Evolutionary conservation across 2,113 vertebrate genomes (phyloP), one percentile per base, ranked within the genome.

Genomic region (Lepus americanus): DNA sequence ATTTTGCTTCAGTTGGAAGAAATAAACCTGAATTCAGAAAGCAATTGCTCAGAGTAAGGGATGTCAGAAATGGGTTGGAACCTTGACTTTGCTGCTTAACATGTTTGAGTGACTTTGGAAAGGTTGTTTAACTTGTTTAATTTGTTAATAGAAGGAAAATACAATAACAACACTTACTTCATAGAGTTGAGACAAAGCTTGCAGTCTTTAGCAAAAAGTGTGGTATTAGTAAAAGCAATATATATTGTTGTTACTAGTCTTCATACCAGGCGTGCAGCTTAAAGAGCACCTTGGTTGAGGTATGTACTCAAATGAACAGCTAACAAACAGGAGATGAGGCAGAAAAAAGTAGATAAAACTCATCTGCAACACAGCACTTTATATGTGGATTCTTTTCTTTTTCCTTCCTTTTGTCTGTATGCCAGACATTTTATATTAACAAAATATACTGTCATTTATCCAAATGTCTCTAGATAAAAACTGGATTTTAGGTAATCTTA

Each of bases 401-500:
- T 44, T 44, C 27, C 27, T 92, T 82, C 17, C 78, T 29, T 95
- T n/a, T 39, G 53, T 12, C 9, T 92, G 12, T 17, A 7, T 0
- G 0, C 59, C 74, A 74, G 55, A 84, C 63, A 72, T 11, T 19
- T 23, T 0, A 1, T 31, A 12, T 8, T 36, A 84, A 92, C 87
- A 87, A 94, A 76, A n/a, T 93, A 73, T 78, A 70, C 13, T 90
- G 11, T 33, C 91, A 72, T 0, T 92, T 94, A 69, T 14, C 53
- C 91, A 96, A 91, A 94, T 22, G 94, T 94, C 9, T 51, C 16
- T n/a, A 25, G 82, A 92, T 93, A 89, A 94, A 89, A 88, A 39
- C 33, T 66, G 4, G 3, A 90, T 97, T 96, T 97, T 83, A 87
- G 1, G 85, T 82, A 49, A 96, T 80, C 92, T n/a, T 94, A 77